Evolutionary conservation across 2,113 vertebrate genomes (phyloP), one percentile per base, ranked within the genome.

Genomic region (Octodon degus): DNA sequence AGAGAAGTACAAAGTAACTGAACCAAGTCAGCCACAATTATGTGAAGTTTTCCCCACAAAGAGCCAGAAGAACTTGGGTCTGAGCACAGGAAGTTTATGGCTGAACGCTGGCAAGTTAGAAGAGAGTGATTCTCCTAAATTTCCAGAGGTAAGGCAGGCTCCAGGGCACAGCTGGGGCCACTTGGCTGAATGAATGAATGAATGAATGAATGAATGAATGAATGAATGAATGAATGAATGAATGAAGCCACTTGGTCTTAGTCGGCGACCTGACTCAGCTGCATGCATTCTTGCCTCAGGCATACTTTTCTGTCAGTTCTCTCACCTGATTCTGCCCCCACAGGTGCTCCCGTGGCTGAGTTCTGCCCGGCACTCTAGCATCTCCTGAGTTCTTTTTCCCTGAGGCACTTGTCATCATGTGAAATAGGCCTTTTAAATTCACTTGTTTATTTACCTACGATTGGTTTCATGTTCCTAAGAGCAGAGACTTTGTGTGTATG

Each of bases 21-120:
- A 87, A 53, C 53, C 60, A 90, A 34, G 27, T 19, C 63, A 88
- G 24, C 55, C n/a, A 43, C 85, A 13, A 81, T 60, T 58, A 65
- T 9, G 3, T 60, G 67, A 24, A 24, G 1, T 37, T 72, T 81
- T 88, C 63, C 25, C 70, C 40, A 0, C 17, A 9, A 91, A 60
- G 37, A 96, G n/a, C n/a, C 40, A 22, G 74, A 93, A 97, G 90
- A 94, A 83, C 43, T 58, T 27, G n/a, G 17, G n/a, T 67, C 2
- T 85, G 74, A 87, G 8, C 76, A 17, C 1, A 47, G 72, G 53
- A 81, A 67, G 74, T 85, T 92, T 81, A 72, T 58, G 68, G 5
- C 25, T n/a, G 5, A 93, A 70, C 19, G 1, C 55, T 81, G 16
- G n/a, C 27, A 58, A n/a, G 22, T 62, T 72, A 65, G 22, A 27